Base-by-base conservation (phyloP, 2,797 vertebrate genomes). In the Protonibea diacanthus region DNA sequence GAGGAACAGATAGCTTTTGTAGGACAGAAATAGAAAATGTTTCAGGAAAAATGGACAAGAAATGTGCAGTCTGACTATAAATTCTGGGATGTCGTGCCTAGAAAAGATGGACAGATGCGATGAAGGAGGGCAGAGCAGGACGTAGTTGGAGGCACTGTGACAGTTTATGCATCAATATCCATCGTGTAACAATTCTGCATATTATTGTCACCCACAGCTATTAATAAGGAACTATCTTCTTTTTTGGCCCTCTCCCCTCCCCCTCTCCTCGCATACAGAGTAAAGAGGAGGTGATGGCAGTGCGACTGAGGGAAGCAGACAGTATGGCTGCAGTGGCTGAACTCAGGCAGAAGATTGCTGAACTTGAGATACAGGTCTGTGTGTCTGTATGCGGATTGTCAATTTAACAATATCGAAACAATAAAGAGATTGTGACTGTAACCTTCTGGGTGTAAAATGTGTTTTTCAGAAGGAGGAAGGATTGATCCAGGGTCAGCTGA, bases 261-360 rank as follows among this genome's bases (percentile, higher is more conserved):
- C 18, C 23, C 12, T 58, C 17, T 56, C 17, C 6, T 20, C 48
- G 21, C 56, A 14, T 48, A 4, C 29, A 99, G 97, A 97, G 96
- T 93, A 99, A 98, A 93, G 97, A 99, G 91, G 97, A 98, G 80
- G 97, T 98, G 93, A 98, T 99, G 97, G 97, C 97, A 0, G 97
- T 96, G 61, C 94, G 97, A 20, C 94, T 99, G 83, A 94, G 97
- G 71, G 97, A 98, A 91, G 97, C 97, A 0, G 97, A 99, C 93
- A 97, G 96, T 84, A 98, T 99, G 96, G 97, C 97, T 0, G 96
- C 96, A 1, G 95, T 98, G 91, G 97, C 97, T 2, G 97, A 99
- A 86, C 96, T 99, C 91, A 93, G 97, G 57, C 97, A 98, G 93
- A 95, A 93, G 84, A 95, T 98, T 0, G 96, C 97, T 0, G 97